Base-by-base conservation (phyloP, 2,888 invertebrate genomes). In the Crossocerus cetratus region DNA sequence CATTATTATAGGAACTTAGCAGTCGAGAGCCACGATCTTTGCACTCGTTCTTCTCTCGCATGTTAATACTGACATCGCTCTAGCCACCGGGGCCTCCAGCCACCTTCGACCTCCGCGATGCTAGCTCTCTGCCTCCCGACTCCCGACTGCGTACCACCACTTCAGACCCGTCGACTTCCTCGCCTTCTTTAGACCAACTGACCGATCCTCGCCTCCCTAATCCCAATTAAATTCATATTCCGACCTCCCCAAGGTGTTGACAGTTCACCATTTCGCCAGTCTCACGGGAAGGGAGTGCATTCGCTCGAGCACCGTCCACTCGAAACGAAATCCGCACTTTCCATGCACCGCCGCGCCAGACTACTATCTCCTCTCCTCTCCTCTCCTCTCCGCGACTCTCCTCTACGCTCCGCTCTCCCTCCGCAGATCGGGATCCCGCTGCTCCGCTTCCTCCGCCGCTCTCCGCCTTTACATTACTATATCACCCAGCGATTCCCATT, bases 181-280 rank as follows among this genome's bases (percentile, higher is more conserved):
- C 32, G 32, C 32, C 16, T 55, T 54, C 64, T 44, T 77, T 67
- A 66, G 53, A 61, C 69, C 13, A 60, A 57, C 64, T 58, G 66
- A 76, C 66, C 65, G 42, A 72, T 54, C 64, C 57, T 61, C 69
- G 58, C 54, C 60, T 58, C 54, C 43, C 54, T 66, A 58, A 60
- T 70, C 68, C 63, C 60, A 63, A 67, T 77, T 68, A 81, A 74
- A 78, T 80, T 81, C 84, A 86, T 87, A 83, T 83, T 83, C 68
- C 68, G 57, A 77, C 77, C 32, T 69, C 68, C 57, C 65, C 61
- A 55, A 82, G 76, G 76, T 83, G 85, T 87, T 88, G 86, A 88
- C 87, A 88, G 86, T 86, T 87, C 84, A 86, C 84, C 86, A 83
- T 86, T 86, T 84, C 83, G 74, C 76, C 74, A 74, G 72, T 78